These are phyloP conservation scores for Todiramphus saurophagus DNA, from an alignment of 2,113 vertebrate species.

Conservation along the genomic window DNA sequence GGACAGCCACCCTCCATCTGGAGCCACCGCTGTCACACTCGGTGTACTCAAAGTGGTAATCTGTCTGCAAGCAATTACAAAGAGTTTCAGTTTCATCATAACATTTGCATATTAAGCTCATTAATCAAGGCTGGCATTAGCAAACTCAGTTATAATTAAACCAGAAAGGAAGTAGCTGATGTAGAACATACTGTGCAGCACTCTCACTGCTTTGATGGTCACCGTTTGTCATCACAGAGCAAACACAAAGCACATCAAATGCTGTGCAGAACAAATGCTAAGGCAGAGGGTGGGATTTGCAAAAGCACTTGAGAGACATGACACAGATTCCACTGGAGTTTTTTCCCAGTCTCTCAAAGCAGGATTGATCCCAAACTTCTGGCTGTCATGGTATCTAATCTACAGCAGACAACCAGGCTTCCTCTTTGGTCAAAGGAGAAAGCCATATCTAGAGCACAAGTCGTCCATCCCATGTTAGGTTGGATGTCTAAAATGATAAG, in stretches of 20 bases:
- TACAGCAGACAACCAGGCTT: not conserved
- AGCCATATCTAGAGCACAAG: not conserved
- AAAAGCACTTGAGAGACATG: not conserved
- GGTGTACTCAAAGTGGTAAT: slow-evolving; percentile 98
- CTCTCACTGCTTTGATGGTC: not conserved
- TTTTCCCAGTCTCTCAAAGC: not conserved
- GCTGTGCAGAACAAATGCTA: not conserved
- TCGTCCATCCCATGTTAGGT: not conserved
- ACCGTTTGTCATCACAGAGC: not conserved
- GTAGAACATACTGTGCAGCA: not conserved
- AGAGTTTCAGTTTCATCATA: slow-evolving; percentile 61
- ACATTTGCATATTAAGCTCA: slow-evolving; percentile 49
- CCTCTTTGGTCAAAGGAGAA: not conserved
- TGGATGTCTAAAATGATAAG: not conserved
- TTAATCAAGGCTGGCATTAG: slow-evolving; percentile 54
- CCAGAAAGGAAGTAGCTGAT: slow-evolving; percentile 25
- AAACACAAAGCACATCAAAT: not conserved
- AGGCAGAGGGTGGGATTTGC: not conserved
- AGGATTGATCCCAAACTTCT: not conserved
- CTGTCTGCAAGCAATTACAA: slow-evolving; percentile 82
- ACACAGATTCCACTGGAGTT: not conserved
- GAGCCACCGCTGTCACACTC: slow-evolving; percentile 95
- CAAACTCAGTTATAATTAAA: slow-evolving; percentile 44
- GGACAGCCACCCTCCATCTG: slow-evolving; percentile 95
- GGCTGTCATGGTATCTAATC: not conserved